phyloP scores from a whole-genome alignment of 1,140 invertebrate genomes.

The Drosophila tani region DNA sequence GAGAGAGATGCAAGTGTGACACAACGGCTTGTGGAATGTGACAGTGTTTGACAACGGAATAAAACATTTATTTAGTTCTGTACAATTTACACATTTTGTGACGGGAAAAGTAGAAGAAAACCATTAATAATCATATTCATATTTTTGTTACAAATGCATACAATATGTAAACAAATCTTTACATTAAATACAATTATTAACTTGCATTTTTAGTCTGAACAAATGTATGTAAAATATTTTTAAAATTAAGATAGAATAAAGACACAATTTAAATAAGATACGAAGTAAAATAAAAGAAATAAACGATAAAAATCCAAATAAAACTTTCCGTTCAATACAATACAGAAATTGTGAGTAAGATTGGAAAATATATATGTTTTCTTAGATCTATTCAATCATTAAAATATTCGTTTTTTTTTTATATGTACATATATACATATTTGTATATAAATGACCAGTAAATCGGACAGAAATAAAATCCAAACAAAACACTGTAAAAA shows the following conservation, averaged over 20 bases:
- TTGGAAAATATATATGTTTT: too few relatives aligned
- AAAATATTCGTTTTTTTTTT: too few relatives aligned
- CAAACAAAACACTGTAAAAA: too few relatives aligned
- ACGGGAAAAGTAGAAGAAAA: slow-evolving; percentile 4
- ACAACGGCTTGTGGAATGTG: slow-evolving; percentile 18
- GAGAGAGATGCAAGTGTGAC: slow-evolving; percentile 37
- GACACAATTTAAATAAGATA: slow-evolving; percentile 12
- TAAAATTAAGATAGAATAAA: slow-evolving; percentile 8
- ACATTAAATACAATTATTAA: not conserved
- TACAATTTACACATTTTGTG: slow-evolving; percentile 19
- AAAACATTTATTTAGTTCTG: slow-evolving; percentile 14
- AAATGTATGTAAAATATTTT: not conserved
- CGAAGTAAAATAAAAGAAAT: too few relatives aligned
- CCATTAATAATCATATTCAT: not conserved
- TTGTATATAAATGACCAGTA: too few relatives aligned
- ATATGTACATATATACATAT: too few relatives aligned
- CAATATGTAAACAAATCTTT: not conserved
- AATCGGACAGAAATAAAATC: too few relatives aligned
- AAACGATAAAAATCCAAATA: too few relatives aligned
- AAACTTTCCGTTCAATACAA: too few relatives aligned
- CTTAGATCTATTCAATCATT: too few relatives aligned
- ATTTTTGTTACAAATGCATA: not conserved
- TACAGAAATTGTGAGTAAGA: too few relatives aligned
- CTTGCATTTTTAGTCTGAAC: not conserved
- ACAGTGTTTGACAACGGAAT: slow-evolving; percentile 7